Evolutionary conservation across 2,888 invertebrate genomes (phyloP).

Genomic region (Cheilosia urbana): DNA sequence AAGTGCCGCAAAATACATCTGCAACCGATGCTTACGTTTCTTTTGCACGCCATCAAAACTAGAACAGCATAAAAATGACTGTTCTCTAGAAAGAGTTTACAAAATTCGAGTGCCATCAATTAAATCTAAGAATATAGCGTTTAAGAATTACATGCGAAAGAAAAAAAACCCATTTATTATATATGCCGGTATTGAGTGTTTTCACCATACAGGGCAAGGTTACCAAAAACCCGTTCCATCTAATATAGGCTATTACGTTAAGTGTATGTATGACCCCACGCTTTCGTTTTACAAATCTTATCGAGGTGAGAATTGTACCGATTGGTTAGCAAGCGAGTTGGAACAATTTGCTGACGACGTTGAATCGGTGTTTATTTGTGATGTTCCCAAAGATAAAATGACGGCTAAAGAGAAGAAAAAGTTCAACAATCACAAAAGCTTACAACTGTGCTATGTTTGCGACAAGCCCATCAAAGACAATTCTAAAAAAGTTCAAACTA

Average conservation of each 20-base stretch:
- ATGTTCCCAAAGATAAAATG: not conserved
- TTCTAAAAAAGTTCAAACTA: not conserved
- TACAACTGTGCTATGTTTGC: constrained; percentile 1
- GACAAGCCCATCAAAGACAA: not conserved
- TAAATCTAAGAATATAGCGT: not conserved
- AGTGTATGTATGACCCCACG: constrained; percentile 14
- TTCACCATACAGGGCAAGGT: not conserved
- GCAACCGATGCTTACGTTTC: constrained; percentile 8
- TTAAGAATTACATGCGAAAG: not conserved
- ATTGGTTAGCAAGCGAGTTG: not conserved
- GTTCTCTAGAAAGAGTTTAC: not conserved
- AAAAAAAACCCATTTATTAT: constrained; percentile 12
- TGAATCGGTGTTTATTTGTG: constrained; percentile 4
- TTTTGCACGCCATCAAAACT: not conserved
- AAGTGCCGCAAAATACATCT: not conserved
- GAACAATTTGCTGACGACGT: constrained; percentile 14
- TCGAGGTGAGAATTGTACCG: constrained; percentile 10
- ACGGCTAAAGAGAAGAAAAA: not conserved
- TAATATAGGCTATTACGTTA: constrained; percentile 7
- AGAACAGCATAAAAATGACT: not conserved
- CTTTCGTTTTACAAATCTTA: constrained; percentile 8
- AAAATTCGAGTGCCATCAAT: not conserved
- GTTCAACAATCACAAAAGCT: not conserved
- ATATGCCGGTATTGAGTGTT: not conserved
- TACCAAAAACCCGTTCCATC: not conserved